Evolutionary conservation across 1,140 invertebrate genomes (phyloP).

Genomic region (Cardiocondyla obscurior): DNA sequence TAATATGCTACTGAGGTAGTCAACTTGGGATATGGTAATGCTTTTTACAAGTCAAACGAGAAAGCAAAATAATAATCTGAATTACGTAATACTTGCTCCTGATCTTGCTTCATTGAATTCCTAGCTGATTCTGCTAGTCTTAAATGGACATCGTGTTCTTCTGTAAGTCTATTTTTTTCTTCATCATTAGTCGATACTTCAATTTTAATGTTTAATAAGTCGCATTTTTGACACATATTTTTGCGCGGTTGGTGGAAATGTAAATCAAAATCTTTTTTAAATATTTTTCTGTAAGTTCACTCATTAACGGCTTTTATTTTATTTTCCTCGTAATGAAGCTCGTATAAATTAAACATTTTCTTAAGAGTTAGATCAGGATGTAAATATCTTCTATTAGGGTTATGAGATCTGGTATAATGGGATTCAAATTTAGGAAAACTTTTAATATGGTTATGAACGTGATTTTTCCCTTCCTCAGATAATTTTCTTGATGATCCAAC

Average conservation of each 20-base stretch:
- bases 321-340: too few species aligned
- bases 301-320: constrained; percentile 39
- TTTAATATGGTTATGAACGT: too few species aligned
- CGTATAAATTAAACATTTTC: too few species aligned
- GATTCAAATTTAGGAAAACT: too few species aligned
- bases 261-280: constrained; percentile 61
- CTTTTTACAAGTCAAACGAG: constrained; percentile 46
- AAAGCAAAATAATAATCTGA: constrained; percentile 40
- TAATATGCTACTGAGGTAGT: constrained; percentile 1
- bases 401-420: too few species aligned
- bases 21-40: constrained; percentile 39
- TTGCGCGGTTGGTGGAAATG: constrained; percentile 57
- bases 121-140: constrained; percentile 44
- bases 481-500: too few species aligned
- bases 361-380: too few species aligned
- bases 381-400: too few species aligned
- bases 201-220: constrained; percentile 54
- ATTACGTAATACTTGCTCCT: constrained; percentile 20
- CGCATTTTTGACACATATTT: constrained; percentile 55
- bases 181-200: constrained; percentile 55
- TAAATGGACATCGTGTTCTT: constrained; percentile 33
- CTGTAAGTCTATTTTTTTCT: constrained; percentile 44
- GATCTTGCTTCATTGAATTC: constrained; percentile 24
- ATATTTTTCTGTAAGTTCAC: constrained; percentile 58
- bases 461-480: too few species aligned